These are phyloP conservation scores for Phalacrocorax pelagicus DNA, from an alignment of 2,113 vertebrate genomes.

Conservation along the genomic window DNA sequence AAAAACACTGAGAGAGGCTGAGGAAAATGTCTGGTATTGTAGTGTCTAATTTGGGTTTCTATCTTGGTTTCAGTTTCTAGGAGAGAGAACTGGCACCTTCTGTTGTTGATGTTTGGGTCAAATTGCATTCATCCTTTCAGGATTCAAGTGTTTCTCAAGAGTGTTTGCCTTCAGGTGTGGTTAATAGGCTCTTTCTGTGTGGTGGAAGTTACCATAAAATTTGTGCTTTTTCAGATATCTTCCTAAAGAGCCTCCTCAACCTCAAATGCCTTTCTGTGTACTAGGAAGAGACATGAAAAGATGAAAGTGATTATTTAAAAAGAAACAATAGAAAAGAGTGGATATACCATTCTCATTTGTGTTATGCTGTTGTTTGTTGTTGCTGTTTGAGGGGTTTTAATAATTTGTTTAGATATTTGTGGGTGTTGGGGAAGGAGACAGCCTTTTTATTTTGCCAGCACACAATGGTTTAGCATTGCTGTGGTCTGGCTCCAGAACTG, in stretches of 20 bases:
- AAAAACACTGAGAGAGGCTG: background rate
- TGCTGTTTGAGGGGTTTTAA: fast-evolving
- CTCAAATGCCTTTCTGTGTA: background rate
- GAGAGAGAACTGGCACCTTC: background rate
- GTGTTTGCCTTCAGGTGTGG: background rate
- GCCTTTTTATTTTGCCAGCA: background rate
- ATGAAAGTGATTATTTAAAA: background rate
- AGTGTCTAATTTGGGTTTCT: background rate
- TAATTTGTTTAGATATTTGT: background rate
- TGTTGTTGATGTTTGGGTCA: background rate
- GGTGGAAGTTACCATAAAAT: background rate
- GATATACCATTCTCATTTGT: background rate
- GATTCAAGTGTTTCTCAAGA: background rate
- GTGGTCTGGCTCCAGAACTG: background rate
- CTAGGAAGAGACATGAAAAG: background rate
- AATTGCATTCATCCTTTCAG: background rate
- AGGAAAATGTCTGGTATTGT: background rate
- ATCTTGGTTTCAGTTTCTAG: background rate
- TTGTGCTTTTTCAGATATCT: background rate
- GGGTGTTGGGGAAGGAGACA: background rate
- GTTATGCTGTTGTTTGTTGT: background rate
- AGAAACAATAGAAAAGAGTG: background rate
- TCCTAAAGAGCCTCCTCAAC: background rate
- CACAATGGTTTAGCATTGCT: background rate
- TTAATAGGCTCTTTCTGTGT: background rate